Evolutionary conservation across 1,140 invertebrate species (phyloP).

Genomic region (Hyles euphorbiae): DNA sequence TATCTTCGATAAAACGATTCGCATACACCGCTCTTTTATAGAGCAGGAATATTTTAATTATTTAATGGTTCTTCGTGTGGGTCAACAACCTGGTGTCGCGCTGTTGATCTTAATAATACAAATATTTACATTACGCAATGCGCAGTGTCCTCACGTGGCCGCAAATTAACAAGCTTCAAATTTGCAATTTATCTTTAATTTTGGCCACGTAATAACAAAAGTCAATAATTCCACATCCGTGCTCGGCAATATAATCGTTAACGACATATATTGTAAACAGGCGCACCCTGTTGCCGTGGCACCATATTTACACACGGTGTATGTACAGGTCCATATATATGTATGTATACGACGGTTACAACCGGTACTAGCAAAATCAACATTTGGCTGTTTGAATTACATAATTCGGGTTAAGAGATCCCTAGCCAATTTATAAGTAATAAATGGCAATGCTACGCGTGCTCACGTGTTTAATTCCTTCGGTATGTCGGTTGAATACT

Average conservation of each 20-base stretch:
- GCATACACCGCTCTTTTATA: conserved; percentile 39
- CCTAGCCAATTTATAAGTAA: conserved; percentile 13
- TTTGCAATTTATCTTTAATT: conserved; percentile 21
- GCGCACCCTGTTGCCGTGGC: conserved; percentile 43
- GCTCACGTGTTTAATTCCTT: background rate
- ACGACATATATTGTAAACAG: conserved; percentile 45
- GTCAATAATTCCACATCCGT: conserved; percentile 33
- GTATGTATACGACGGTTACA: conserved; percentile 32
- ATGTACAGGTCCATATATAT: conserved; percentile 27
- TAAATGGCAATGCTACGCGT: background rate
- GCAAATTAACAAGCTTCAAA: background rate
- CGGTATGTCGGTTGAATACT: too few relatives aligned
- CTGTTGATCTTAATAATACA: conserved; percentile 11
- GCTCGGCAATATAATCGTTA: conserved; percentile 41
- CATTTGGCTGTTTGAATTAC: conserved; percentile 43
- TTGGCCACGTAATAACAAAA: conserved; percentile 29
- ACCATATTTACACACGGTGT: conserved; percentile 29
- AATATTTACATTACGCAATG: conserved; percentile 14
- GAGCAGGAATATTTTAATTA: conserved; percentile 40
- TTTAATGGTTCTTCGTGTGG: conserved; percentile 11
- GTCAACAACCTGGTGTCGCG: conserved; percentile 22
- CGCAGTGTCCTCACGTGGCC: background rate
- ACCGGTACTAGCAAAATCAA: conserved; percentile 37
- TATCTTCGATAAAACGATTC: conserved; percentile 46
- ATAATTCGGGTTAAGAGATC: conserved; percentile 54